These are phyloP conservation scores for Whitmania pigra DNA, from an alignment of 1,140 invertebrate species.

Conservation along the genomic window DNA sequence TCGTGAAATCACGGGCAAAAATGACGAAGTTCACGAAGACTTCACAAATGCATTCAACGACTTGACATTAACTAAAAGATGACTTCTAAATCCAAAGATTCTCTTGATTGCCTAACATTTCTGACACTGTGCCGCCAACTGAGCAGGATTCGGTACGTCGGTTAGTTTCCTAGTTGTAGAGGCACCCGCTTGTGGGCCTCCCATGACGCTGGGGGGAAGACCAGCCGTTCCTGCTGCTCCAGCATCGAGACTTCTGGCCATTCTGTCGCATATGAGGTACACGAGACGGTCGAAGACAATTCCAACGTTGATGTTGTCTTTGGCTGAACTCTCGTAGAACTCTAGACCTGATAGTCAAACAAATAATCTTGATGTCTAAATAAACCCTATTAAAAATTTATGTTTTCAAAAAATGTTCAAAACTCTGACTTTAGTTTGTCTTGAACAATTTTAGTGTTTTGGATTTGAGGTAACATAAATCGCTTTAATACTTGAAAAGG, in stretches of 20 bases:
- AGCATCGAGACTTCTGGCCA: slow-evolving; percentile 72
- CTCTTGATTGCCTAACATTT: slow-evolving; percentile 3
- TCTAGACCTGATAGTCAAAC: slow-evolving; percentile 56
- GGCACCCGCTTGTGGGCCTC: background rate
- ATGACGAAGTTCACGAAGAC: no score
- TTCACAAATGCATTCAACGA: no score
- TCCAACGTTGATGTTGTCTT: slow-evolving; percentile 99
- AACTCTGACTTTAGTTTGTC: no score
- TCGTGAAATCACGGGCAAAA: no score
- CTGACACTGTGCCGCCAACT: slow-evolving; percentile 10
- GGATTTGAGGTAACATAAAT: no score
- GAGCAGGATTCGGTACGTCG: slow-evolving; percentile 3
- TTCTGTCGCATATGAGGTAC: slow-evolving; percentile 99
- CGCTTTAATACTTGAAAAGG: no score
- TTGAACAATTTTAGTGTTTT: no score
- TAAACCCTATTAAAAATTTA: no score
- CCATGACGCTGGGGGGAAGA: background rate
- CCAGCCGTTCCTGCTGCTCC: background rate
- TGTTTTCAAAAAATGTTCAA: background rate
- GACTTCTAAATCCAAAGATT: no score
- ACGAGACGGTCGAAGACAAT: slow-evolving; percentile 74
- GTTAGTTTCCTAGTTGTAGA: slow-evolving; percentile 7
- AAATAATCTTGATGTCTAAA: background rate
- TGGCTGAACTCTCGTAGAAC: slow-evolving; percentile 98
- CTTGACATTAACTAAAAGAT: no score